Base-by-base conservation (phyloP, 2,888 invertebrate genomes). In the Pinctada fucata region DNA sequence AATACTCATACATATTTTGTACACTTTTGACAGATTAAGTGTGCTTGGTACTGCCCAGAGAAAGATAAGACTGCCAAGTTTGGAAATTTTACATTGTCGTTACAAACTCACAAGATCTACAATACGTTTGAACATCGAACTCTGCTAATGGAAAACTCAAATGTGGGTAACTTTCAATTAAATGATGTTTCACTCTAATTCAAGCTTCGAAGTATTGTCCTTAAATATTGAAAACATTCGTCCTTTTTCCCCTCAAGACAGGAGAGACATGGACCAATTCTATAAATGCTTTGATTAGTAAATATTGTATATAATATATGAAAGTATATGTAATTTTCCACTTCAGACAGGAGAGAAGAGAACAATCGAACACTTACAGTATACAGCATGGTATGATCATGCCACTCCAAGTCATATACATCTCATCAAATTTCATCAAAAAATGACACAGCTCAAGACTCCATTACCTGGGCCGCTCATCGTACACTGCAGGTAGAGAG, bases 401-500 rank as follows among this genome's bases (percentile, higher is more conserved):
- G 74, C 66, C 2, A 74, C 74, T 1, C 74, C 74, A n/a, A 66
- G 66, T 74, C 74, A 74, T 45, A 51, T 74, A 45, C 66, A 31
- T 16, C 66, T 74, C 45, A 66, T 74, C 3, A 48, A 47, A 16
- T 74, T 74, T 66, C 67, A 74, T 50, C 74, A 31, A 16, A 48
- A 66, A 10, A 63, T 74, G 31, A 47, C 65, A 31, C 31, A 58
- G 13, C 66, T 16, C 3, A 6, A 63, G 3, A 31, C 74, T 10
- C 45, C 65, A 4, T 50, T 66, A n/a, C 50, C 49, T 45, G 74
- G 74, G n/a, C 74, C 74, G 3, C 48, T 74, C 50, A 48, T 74
- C 13, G 74, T 74, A 5, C 74, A 74, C 47, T 74, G 74, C 66
- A 74, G 74, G 74, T 74, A 74, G 3, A 63, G 47, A 10, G 10